A percentile compares a stretch with the other conserved stretches of the same genome.
These are phyloP conservation scores for Ectemnius continuus DNA, from an alignment of 2,888 invertebrate genomes.

Conservation along the genomic window DNA sequence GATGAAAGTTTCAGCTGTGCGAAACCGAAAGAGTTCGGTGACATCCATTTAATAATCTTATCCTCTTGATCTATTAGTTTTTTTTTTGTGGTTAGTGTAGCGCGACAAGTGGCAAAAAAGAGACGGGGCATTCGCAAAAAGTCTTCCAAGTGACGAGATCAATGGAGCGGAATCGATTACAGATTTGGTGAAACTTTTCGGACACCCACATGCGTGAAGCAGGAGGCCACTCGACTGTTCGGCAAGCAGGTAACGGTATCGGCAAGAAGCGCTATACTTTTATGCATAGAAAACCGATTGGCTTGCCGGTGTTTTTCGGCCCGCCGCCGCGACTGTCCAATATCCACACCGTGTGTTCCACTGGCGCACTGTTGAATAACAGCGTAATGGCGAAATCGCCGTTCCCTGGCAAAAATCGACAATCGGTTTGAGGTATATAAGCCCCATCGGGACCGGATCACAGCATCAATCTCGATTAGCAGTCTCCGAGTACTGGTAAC, in stretches of 20 bases:
- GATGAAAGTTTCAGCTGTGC: too few species aligned
- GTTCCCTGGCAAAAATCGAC: slow-evolving; percentile 45
- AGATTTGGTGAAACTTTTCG: slow-evolving; percentile 23
- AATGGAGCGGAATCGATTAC: slow-evolving; percentile 47
- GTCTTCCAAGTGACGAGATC: slow-evolving; percentile 37
- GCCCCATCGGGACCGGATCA: slow-evolving; percentile 45
- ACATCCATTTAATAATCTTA: too few species aligned
- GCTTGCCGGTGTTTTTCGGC: slow-evolving; percentile 44
- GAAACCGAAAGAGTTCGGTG: too few species aligned
- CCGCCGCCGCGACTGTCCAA: slow-evolving; percentile 31
- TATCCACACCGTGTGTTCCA: slow-evolving; percentile 34
- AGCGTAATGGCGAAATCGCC: slow-evolving; percentile 64
- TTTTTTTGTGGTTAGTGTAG: slow-evolving; percentile 11
- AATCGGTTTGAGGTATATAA: slow-evolving; percentile 65
- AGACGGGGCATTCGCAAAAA: slow-evolving; percentile 23
- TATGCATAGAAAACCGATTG: slow-evolving; percentile 50
- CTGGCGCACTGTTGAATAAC: slow-evolving; percentile 59
- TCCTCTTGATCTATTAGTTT: slow-evolving; percentile 2
- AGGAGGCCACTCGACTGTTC: slow-evolving; percentile 25
- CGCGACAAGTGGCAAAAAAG: slow-evolving; percentile 7
- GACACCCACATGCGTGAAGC: slow-evolving; percentile 29
- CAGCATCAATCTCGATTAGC: slow-evolving; percentile 65
- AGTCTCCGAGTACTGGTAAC: slow-evolving; percentile 47
- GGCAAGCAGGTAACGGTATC: slow-evolving; percentile 5
- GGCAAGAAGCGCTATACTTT: slow-evolving; percentile 39